Percentiles rank a stretch among this genome's conserved stretches.
These are phyloP conservation scores for Aegotheles bennettii DNA, from an alignment of 2,113 vertebrate species.

Conservation along the genomic window DNA sequence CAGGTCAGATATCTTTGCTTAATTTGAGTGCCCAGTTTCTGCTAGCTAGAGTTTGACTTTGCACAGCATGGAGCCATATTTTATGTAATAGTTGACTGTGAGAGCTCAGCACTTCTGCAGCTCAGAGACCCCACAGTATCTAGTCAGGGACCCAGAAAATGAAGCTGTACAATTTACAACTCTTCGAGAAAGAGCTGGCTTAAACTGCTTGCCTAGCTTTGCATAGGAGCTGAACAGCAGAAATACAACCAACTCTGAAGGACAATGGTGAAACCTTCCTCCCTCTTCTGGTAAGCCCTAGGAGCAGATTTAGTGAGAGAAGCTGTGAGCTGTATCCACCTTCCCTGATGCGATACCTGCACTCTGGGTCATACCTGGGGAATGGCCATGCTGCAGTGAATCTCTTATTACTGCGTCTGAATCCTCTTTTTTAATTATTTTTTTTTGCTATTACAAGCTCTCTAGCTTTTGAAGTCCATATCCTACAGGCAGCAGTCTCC, in stretches of 20 bases:
- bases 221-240: background rate
- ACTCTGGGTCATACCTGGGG: background rate
- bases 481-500: background rate
- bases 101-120: slow-evolving; percentile 20
- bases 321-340: background rate
- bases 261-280: background rate
- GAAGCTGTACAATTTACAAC: slow-evolving; percentile 13
- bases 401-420: background rate
- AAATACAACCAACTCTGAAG: slow-evolving; percentile 27
- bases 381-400: background rate
- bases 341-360: background rate
- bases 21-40: background rate
- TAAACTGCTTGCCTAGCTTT: slow-evolving; percentile 33
- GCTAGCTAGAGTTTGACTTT: background rate
- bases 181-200: background rate
- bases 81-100: background rate
- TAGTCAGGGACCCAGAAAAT: background rate
- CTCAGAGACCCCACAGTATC: background rate
- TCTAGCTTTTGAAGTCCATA: background rate
- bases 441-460: background rate
- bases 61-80: background rate
- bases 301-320: background rate
- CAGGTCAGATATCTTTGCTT: background rate
- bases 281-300: background rate
- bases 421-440: background rate